Conservation (phyloP, 2,113 vertebrate species). For the Forbesichthys agassizii region DNA sequence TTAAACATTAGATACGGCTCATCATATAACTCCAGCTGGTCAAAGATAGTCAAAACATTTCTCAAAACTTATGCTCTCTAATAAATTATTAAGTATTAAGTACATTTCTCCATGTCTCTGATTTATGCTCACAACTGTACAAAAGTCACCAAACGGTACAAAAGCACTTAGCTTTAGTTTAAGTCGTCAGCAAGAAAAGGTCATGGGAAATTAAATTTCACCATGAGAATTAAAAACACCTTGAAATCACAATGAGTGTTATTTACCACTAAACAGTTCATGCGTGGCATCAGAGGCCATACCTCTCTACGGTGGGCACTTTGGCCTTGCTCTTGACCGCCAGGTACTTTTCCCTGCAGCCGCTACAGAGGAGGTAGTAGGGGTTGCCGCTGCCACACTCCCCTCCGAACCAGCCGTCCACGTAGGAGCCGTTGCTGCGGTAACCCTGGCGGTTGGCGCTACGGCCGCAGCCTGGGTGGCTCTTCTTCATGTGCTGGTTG, state of each 20-base stretch:
- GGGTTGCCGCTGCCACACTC: conserved; percentile 97
- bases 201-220: too few species aligned
- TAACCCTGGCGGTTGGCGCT: conserved; percentile 97
- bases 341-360: conserved; percentile 94
- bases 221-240: background rate
- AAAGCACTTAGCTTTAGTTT: too few species aligned
- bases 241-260: background rate
- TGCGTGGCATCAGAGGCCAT: background rate
- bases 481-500: conserved; percentile 98
- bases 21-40: background rate
- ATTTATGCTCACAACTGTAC: too few species aligned
- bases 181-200: too few species aligned
- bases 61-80: too few species aligned
- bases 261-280: background rate
- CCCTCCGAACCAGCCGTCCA: conserved; percentile 97
- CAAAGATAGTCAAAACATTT: background rate
- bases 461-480: conserved; percentile 93
- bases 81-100: too few species aligned
- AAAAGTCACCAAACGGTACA: too few species aligned
- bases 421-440: conserved; percentile 96
- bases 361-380: conserved; percentile 91
- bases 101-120: too few species aligned
- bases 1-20: background rate
- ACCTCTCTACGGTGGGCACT: conserved; percentile 88
- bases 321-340: conserved; percentile 91